Evolutionary conservation across 2,888 invertebrate species (phyloP).

Genomic region (Pyrgus malvae): DNA sequence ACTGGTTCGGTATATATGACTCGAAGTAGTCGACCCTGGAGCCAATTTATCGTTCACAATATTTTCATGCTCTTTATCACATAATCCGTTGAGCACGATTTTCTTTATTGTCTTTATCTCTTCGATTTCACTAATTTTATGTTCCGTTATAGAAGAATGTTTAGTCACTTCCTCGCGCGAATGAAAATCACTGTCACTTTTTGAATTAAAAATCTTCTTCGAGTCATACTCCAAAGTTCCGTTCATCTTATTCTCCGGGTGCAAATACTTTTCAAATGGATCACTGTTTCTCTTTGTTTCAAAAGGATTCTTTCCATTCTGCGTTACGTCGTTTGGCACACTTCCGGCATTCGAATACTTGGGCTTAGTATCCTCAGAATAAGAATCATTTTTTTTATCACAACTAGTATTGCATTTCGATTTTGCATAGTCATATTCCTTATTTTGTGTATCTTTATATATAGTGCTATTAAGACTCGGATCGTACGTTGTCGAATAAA

Average conservation of each 20-base stretch:
- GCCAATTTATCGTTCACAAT: background rate
- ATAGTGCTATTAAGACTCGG: constrained; percentile 53
- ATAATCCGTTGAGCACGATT: constrained; percentile 65
- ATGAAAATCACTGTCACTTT: constrained; percentile 63
- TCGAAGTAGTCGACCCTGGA: background rate
- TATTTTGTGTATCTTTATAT: constrained; percentile 43
- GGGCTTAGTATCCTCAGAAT: constrained; percentile 43
- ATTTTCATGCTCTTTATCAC: constrained; percentile 37
- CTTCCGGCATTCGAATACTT: constrained; percentile 46
- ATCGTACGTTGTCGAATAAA: constrained; percentile 48
- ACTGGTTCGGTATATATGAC: background rate
- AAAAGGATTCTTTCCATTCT: constrained; percentile 59
- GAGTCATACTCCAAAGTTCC: constrained; percentile 47
- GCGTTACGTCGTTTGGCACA: constrained; percentile 44
- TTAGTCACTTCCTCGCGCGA: constrained; percentile 63
- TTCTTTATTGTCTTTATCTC: constrained; percentile 77
- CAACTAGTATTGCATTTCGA: constrained; percentile 38
- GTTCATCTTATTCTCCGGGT: constrained; percentile 50
- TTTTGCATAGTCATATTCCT: constrained; percentile 45
- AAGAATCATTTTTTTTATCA: constrained; percentile 47
- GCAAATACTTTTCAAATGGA: constrained; percentile 62
- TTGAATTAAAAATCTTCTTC: constrained; percentile 56
- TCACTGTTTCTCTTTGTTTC: constrained; percentile 42
- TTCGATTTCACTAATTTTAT: constrained; percentile 68
- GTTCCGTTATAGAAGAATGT: constrained; percentile 66